A percentile compares a stretch with the other conserved stretches of the same genome.
phyloP scores from a whole-genome alignment of 2,888 invertebrate genomes.

The Syrista parreyssii region DNA sequence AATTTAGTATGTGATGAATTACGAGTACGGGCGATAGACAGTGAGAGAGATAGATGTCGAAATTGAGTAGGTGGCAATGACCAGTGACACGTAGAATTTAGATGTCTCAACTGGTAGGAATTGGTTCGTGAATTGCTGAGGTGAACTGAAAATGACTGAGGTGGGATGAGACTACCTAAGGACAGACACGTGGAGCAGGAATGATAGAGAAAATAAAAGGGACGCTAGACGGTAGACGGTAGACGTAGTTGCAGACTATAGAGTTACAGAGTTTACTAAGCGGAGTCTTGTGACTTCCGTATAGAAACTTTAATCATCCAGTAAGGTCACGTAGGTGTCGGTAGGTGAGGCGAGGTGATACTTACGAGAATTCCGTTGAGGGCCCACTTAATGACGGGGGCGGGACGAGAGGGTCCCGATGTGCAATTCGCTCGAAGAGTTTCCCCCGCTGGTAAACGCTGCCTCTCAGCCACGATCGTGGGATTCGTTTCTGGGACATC shows the following conservation, averaged over 20 bases:
- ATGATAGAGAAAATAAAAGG: slow-evolving; percentile 11
- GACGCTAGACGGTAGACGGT: background rate
- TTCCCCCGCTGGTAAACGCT: slow-evolving; percentile 55
- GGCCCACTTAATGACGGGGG: slow-evolving; percentile 61
- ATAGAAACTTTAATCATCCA: slow-evolving; percentile 51
- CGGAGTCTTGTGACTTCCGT: background rate
- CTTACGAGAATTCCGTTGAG: slow-evolving; percentile 60
- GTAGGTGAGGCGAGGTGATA: slow-evolving; percentile 38
- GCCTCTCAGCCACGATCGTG: slow-evolving; percentile 55
- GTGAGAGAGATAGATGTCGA: background rate
- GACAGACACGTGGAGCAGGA: slow-evolving; percentile 6
- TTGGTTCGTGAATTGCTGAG: background rate
- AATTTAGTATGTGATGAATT: too few relatives aligned
- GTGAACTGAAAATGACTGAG: background rate
- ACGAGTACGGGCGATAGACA: background rate
- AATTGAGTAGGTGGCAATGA: background rate
- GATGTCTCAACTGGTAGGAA: background rate
- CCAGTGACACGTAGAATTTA: background rate
- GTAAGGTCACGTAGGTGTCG: slow-evolving; percentile 51
- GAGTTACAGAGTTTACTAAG: background rate
- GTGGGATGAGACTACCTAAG: slow-evolving; percentile 1
- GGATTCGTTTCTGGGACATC: slow-evolving; percentile 63
- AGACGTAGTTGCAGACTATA: background rate
- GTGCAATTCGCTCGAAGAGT: slow-evolving; percentile 61
- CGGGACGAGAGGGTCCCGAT: slow-evolving; percentile 58